Percentiles rank a stretch among this genome's conserved stretches.
Conservation (phyloP, 2,797 vertebrate genomes). For the Bradypus variegatus region DNA sequence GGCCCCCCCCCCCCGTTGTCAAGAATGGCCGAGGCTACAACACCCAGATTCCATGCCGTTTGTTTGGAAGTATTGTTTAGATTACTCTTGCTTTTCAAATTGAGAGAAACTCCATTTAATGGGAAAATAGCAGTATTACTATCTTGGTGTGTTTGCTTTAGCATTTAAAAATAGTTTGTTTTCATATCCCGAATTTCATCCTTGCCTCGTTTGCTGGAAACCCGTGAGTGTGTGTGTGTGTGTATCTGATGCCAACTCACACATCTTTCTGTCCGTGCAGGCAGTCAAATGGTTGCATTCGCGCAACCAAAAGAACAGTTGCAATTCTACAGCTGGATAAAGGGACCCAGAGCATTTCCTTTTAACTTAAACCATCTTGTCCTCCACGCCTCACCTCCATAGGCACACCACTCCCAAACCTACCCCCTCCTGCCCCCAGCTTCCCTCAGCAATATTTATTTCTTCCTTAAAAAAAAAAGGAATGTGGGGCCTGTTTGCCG, state of each 20-base stretch:
- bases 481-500: not conserved
- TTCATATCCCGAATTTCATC: constrained; percentile 53
- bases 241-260: not conserved
- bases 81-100: constrained; percentile 45
- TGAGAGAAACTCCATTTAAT: constrained; percentile 45
- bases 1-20: not conserved
- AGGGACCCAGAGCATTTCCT: constrained; percentile 32
- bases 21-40: not conserved
- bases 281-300: not conserved
- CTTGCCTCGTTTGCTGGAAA: constrained; percentile 36
- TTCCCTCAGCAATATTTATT: constrained; percentile 44
- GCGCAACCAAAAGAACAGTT: not conserved
- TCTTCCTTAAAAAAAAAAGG: constrained; percentile 42
- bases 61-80: constrained; percentile 55
- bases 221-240: not conserved
- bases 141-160: constrained; percentile 57
- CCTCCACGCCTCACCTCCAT: not conserved
- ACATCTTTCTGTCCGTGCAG: not conserved
- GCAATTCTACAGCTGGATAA: constrained; percentile 12
- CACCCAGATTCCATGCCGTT: not conserved
- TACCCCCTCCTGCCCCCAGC: not conserved
- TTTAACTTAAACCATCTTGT: constrained; percentile 41
- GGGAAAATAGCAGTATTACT: constrained; percentile 56
- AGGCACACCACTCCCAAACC: not conserved
- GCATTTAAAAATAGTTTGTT: constrained; percentile 68